These are phyloP conservation scores for Pantherophis guttatus DNA, from an alignment of 2,113 vertebrate species.

Conservation along the genomic window DNA sequence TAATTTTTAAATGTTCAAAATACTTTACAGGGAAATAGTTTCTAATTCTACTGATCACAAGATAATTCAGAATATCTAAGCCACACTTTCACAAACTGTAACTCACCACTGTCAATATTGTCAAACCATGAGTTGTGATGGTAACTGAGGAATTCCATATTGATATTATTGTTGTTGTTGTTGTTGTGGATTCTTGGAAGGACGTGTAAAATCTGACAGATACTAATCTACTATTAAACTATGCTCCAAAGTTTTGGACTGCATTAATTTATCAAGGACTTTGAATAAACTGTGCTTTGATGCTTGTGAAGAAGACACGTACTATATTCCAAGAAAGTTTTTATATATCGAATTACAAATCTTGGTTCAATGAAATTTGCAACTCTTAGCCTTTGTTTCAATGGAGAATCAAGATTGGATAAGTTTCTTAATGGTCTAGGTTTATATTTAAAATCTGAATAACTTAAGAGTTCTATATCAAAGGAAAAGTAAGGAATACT, in stretches of 20 bases:
- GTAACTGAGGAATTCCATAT: neutral
- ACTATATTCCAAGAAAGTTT: neutral
- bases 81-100: neutral
- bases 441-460: neutral
- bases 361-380: neutral
- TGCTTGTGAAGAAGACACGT: neutral
- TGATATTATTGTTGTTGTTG: neutral
- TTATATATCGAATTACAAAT: neutral
- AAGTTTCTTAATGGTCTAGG: neutral
- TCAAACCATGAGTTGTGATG: neutral
- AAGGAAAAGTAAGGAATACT: neutral
- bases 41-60: neutral
- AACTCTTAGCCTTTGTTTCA: neutral
- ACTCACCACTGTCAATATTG: neutral
- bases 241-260: neutral
- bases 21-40: neutral
- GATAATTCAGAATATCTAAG: neutral
- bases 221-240: neutral
- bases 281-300: neutral
- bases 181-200: neutral
- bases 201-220: neutral
- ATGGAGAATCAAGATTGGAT: neutral
- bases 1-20: constrained; percentile 13
- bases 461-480: neutral
- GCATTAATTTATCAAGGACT: neutral